phyloP scores from a whole-genome alignment of 2,113 vertebrate genomes.

The Tinamus guttatus region DNA sequence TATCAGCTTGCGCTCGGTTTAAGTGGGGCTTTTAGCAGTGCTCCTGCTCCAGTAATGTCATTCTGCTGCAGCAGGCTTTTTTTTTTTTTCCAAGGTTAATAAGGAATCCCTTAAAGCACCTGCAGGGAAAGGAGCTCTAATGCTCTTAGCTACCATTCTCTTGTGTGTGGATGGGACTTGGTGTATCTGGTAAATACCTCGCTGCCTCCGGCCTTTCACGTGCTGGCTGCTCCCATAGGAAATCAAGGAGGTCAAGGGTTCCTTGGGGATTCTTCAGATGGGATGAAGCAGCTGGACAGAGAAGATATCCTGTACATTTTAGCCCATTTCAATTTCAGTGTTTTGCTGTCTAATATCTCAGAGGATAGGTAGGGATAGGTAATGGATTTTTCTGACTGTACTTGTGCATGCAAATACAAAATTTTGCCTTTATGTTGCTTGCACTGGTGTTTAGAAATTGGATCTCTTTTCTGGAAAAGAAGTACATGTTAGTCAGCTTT shows the following conservation, averaged over 20 bases:
- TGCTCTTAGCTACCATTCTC: conserved; percentile 18
- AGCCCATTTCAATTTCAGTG: not conserved
- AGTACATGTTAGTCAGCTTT: not conserved
- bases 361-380: not conserved
- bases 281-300: not conserved
- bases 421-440: not conserved
- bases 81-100: conserved; percentile 49
- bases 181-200: not conserved
- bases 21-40: conserved; percentile 37
- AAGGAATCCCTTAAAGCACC: conserved; percentile 38
- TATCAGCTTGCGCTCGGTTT: not conserved
- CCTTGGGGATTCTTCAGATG: not conserved
- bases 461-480: not conserved
- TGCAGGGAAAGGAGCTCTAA: conserved; percentile 22
- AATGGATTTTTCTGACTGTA: not conserved
- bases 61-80: conserved; percentile 42
- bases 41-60: conserved; percentile 37
- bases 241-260: not conserved
- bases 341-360: not conserved
- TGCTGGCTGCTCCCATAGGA: not conserved
- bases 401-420: rapidly evolving
- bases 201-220: not conserved
- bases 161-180: not conserved
- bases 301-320: not conserved
- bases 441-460: not conserved